Conservation (phyloP, 1,140 invertebrate genomes). For the Papilio xuthus region DNA sequence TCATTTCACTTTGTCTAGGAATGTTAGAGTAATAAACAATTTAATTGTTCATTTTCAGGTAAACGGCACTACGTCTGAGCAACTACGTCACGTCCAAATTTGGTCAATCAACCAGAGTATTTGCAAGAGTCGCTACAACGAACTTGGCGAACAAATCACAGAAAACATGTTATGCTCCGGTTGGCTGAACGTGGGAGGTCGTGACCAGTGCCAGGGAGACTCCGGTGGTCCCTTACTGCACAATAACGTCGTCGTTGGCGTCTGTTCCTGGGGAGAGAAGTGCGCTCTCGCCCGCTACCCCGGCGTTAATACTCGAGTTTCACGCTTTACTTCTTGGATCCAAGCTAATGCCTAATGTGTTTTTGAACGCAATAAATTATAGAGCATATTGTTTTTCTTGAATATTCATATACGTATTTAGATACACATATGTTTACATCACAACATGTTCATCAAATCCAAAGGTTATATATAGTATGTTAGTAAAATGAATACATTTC, state of each 20-base stretch:
- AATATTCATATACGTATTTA: no score
- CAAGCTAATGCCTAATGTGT: conserved; percentile 50
- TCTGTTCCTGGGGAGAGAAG: conserved; percentile 82
- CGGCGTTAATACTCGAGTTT: conserved; percentile 81
- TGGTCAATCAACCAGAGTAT: conserved; percentile 55
- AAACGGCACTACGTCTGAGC: conserved; percentile 55
- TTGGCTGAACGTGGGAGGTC: conserved; percentile 58
- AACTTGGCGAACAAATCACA: conserved; percentile 44
- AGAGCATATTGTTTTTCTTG: neutral
- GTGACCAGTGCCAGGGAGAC: conserved; percentile 79
- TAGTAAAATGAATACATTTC: no score
- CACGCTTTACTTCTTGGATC: conserved; percentile 63
- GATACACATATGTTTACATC: no score
- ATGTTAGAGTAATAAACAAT: neutral
- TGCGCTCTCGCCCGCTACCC: conserved; percentile 79
- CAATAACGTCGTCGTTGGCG: conserved; percentile 78
- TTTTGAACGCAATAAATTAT: neutral
- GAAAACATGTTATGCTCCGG: conserved; percentile 67
- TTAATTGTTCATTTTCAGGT: conserved; percentile 47
- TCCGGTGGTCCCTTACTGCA: conserved; percentile 84
- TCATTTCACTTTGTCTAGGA: no score
- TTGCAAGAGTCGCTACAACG: conserved; percentile 51
- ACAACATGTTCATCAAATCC: no score
- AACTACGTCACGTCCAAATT: conserved; percentile 60
- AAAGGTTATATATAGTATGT: no score